Evolutionary conservation across 2,888 invertebrate species (phyloP), one percentile per base, ranked within the genome.

Genomic region (Clusia tigrina): DNA sequence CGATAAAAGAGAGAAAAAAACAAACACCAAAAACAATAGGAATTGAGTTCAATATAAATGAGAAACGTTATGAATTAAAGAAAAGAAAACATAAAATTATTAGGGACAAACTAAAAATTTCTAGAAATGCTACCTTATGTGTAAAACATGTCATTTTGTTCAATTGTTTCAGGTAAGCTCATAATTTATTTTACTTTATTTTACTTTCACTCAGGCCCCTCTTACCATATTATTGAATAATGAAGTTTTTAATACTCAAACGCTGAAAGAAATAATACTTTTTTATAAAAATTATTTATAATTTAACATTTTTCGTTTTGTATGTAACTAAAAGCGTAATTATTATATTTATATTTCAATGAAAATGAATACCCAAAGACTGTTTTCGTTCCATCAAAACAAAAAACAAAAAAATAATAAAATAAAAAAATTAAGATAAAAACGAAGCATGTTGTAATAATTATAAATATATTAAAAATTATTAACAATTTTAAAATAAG

Each of bases 371-470:
- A 83, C 82, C 83, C 83, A 83, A 84, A 84, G 83, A 84, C 83
- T 84, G 83, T 84, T 83, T 84, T 83, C 82, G 83, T 84, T 84
- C 81, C 82, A 83, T 81, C 80, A 81, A 60, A 60, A 57, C 70
- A 64, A 60, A 32, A 38, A 56, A 26, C 23, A 65, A 64, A 60
- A 64, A 66, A 63, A 74, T 64, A 63, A 42, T 66, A 63, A 57
- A 23, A 37, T 48, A 60, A 54, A 57, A 51, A 6, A 38, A 20
- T 22, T 22, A 23, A 57, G 17, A 18, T 17, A 10, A 24, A 38
- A 58, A 46, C 24, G 12, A 53, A 58, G 37, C 48, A 58, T 51
- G 46, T 25, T 54, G 42, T 25, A 42, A 56, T 56, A 20, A 56
- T 37, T 38, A 37, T 18, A 20, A 37, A 48, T 22, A 6, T 20